These are phyloP conservation scores for Dynastes tityus DNA, from an alignment of 2,888 invertebrate genomes.

Conservation along the genomic window DNA sequence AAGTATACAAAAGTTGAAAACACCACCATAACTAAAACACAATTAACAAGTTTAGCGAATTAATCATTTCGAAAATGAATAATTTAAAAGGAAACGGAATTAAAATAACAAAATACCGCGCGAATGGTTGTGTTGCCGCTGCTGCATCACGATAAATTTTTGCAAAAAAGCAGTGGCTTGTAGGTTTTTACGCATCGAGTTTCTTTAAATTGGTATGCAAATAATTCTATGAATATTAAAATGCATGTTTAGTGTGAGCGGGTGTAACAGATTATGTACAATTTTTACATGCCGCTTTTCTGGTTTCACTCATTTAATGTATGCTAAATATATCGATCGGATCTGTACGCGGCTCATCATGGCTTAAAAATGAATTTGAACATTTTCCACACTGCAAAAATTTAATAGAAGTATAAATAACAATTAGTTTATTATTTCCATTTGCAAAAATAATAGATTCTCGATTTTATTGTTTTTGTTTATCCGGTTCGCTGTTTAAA, in stretches of 20 bases:
- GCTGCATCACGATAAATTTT: slow-evolving; percentile 33
- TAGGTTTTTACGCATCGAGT: slow-evolving; percentile 47
- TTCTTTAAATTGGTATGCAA: slow-evolving; percentile 51
- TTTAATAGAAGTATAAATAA: neutral
- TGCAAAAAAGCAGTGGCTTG: slow-evolving; percentile 5
- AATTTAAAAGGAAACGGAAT: slow-evolving; percentile 24
- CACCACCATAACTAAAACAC: slow-evolving; percentile 4
- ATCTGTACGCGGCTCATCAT: neutral
- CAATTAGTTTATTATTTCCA: neutral
- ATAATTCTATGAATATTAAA: slow-evolving; percentile 53
- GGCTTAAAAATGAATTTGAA: slow-evolving; percentile 22
- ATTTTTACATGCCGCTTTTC: slow-evolving; percentile 23
- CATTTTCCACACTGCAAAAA: slow-evolving; percentile 3
- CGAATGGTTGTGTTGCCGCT: neutral
- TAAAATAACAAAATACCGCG: slow-evolving; percentile 38
- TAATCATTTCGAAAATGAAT: slow-evolving; percentile 35
- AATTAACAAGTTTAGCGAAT: slow-evolving; percentile 31
- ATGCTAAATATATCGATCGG: slow-evolving; percentile 25
- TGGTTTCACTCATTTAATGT: slow-evolving; percentile 5
- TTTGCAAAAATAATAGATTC: neutral
- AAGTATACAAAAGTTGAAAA: too few relatives aligned
- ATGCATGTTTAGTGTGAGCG: slow-evolving; percentile 33
- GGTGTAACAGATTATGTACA: slow-evolving; percentile 15
- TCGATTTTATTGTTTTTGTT: neutral
- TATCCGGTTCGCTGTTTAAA: neutral